Base-by-base conservation (phyloP, 2,797 vertebrate genomes). In the Ctenopoma multispine region DNA sequence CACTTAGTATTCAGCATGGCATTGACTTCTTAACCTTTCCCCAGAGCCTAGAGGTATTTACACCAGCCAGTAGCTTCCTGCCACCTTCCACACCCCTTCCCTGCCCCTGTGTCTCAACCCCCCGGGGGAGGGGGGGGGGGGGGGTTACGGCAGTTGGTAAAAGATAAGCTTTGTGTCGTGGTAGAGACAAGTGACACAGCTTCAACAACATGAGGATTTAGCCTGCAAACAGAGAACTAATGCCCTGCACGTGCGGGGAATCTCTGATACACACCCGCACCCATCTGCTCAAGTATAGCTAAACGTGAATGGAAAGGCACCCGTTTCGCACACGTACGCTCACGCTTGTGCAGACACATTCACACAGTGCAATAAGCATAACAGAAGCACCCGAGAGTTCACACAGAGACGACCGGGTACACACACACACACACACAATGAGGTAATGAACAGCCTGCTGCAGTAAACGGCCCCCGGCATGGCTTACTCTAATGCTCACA, bases 151-250 rank as follows among this genome's bases (percentile, higher is more conserved):
- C 72, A 85, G 80, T 86, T 74, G 62, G 69, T 86, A 81, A 86
- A 85, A 90, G 87, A 92, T 92, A 90, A 92, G 89, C 90, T 81
- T 88, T 86, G 86, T 87, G 84, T 82, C 59, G 60, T 69, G 48
- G 78, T 75, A 80, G 72, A 78, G 84, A 87, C 79, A 85, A 92
- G 88, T 84, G 85, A 90, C 86, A 89, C 78, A n/a, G 49, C 81
- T 88, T 87, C 89, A 85, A 88, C 89, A 87, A 90, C 89, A 88
- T 49, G 60, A 87, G 87, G 88, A 93, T 90, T 92, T 89, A 88
- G 87, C 64, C 67, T 49, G 81, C 81, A 74, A 87, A 87, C 79
- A 64, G 72, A 82, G 63, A 79, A 70, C 87, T 89, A 90, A 93
- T 87, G 86, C 88, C 44, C 68, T 17, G 62, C 75, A 70, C 82